Evolutionary conservation across 2,113 vertebrate genomes (phyloP).

Genomic region (Parotia lawesii): DNA sequence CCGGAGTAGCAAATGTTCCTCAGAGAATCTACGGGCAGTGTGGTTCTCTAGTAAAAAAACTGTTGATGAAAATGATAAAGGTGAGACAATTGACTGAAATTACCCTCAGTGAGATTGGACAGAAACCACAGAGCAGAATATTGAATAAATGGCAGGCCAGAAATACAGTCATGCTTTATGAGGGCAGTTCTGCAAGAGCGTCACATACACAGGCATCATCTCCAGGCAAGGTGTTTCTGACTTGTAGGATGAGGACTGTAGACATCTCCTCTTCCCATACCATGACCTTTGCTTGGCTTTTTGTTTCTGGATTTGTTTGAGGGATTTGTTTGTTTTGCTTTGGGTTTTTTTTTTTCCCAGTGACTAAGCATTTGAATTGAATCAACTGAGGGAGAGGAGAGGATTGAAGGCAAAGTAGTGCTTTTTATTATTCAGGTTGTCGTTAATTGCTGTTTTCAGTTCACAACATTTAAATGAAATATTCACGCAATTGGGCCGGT

Average conservation of each 20-base stretch:
- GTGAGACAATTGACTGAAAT: neutral
- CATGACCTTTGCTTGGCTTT: neutral
- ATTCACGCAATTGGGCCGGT: slow-evolving; percentile 18
- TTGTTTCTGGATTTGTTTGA: neutral
- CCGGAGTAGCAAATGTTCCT: neutral
- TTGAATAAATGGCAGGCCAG: neutral
- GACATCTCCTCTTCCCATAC: fast-evolving
- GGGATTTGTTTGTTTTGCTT: neutral
- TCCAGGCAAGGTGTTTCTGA: neutral
- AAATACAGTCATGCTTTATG: neutral
- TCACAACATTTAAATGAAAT: slow-evolving; percentile 31
- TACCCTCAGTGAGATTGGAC: neutral
- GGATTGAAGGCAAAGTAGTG: slow-evolving; percentile 42
- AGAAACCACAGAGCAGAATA: neutral
- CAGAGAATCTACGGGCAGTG: fast-evolving
- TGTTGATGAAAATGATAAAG: neutral
- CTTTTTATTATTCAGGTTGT: slow-evolving; percentile 46
- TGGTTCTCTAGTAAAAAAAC: neutral
- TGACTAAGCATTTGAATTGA: slow-evolving; percentile 32
- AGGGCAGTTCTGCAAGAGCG: neutral
- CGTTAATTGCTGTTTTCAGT: slow-evolving; percentile 41
- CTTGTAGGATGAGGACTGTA: neutral
- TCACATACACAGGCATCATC: neutral
- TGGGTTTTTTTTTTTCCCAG: neutral
- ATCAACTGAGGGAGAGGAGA: slow-evolving; percentile 1